Conservation (phyloP, 2,797 vertebrate genomes). For the Merluccius polli region DNA sequence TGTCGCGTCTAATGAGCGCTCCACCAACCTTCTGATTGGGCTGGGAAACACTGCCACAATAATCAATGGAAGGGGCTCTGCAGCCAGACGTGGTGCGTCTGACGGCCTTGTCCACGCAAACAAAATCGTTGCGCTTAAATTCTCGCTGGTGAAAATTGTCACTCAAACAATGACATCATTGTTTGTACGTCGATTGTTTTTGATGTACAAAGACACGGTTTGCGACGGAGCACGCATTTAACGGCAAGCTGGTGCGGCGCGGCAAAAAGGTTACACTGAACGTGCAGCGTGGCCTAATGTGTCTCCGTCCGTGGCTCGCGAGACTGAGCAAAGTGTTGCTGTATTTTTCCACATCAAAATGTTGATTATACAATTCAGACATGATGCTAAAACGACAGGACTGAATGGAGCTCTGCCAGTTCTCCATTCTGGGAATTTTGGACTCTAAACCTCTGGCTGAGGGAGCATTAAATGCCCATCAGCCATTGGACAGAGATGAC, state of each 20-base stretch:
- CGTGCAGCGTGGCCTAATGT: background rate
- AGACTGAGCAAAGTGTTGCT: background rate
- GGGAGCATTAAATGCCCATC: background rate
- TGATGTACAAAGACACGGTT: no score
- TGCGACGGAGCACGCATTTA: background rate
- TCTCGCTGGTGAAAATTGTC: background rate
- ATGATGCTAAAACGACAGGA: background rate
- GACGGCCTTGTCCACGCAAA: background rate
- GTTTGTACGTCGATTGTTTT: no score
- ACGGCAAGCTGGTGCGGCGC: background rate
- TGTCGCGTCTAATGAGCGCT: no score
- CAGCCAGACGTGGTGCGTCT: background rate
- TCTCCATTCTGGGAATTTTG: background rate
- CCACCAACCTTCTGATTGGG: no score
- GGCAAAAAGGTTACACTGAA: background rate
- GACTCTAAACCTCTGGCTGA: background rate
- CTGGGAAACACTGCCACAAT: background rate
- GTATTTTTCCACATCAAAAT: background rate
- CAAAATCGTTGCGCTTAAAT: background rate
- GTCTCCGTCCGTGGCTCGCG: background rate
- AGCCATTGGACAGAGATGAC: background rate
- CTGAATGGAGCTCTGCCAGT: background rate
- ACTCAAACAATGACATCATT: background rate
- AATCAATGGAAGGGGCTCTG: background rate
- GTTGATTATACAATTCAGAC: background rate